These are phyloP conservation scores for Germaria angustata DNA, from an alignment of 2,888 invertebrate species.

Conservation along the genomic window DNA sequence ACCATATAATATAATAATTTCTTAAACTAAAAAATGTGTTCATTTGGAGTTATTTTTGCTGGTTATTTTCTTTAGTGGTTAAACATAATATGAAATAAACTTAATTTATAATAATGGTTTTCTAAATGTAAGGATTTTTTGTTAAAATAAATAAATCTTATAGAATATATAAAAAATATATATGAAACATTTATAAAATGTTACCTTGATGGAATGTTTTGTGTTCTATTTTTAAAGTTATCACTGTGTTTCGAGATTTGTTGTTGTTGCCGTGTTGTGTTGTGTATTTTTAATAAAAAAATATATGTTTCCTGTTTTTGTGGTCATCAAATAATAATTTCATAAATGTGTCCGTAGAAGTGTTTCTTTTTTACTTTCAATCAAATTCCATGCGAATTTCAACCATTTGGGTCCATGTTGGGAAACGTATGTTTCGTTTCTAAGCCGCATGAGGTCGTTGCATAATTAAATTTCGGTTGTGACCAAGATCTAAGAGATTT, in stretches of 20 bases:
- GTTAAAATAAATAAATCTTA: constrained; percentile 49
- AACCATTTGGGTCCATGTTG: constrained; percentile 80
- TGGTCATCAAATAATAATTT: constrained; percentile 11
- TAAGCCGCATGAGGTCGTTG: constrained; percentile 17
- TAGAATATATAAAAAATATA: constrained; percentile 34
- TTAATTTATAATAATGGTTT: background rate
- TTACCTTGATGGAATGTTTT: constrained; percentile 67
- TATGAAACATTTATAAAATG: constrained; percentile 77
- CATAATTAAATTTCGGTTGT: constrained; percentile 66
- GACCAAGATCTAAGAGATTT: constrained; percentile 67
- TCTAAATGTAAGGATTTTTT: constrained; percentile 2
- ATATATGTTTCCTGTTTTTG: background rate
- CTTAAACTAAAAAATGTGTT: no score
- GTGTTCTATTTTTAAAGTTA: constrained; percentile 51
- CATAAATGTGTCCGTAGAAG: constrained; percentile 19
- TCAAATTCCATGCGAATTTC: constrained; percentile 57
- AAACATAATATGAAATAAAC: background rate
- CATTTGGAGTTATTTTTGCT: background rate
- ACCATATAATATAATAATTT: no score
- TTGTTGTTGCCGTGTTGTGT: constrained; percentile 30
- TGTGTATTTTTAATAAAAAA: constrained; percentile 21
- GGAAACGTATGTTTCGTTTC: constrained; percentile 75
- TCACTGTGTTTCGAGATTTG: constrained; percentile 62
- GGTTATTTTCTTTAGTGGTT: background rate
- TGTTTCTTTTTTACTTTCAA: background rate